phyloP scores from a whole-genome alignment of 2,113 vertebrate genomes.

The Toxotes chatareus region DNA sequence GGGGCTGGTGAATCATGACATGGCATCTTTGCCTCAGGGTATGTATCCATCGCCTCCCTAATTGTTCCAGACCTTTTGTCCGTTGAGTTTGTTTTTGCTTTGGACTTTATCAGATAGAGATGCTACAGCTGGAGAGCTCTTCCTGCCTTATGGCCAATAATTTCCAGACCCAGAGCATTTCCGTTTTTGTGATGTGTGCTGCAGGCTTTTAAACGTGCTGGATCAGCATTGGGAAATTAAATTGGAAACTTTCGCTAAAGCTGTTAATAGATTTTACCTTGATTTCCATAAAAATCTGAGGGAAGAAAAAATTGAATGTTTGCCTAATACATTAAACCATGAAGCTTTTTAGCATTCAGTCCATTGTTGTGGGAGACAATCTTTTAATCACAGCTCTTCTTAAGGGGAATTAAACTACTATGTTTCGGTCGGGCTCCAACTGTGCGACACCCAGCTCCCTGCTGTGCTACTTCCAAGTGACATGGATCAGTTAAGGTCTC shows the following conservation, averaged over 20 bases:
- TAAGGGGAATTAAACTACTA: conserved; percentile 45
- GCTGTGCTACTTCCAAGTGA: conserved; percentile 66
- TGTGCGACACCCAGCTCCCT: conserved; percentile 41
- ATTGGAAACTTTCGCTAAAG: background rate
- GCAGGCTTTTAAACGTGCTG: conserved; percentile 5
- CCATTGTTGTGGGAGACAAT: conserved; percentile 35
- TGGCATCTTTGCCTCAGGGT: background rate
- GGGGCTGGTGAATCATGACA: background rate
- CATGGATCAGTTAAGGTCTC: conserved; percentile 60
- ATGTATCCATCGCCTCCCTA: background rate
- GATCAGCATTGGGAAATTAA: conserved; percentile 12
- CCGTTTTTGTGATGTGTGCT: conserved; percentile 14
- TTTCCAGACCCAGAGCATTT: conserved; percentile 35
- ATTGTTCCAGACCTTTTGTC: conserved; percentile 33
- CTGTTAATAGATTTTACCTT: background rate
- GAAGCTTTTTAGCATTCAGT: background rate
- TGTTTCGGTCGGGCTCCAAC: conserved; percentile 49
- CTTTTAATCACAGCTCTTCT: conserved; percentile 51
- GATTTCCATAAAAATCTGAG: background rate
- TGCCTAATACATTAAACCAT: background rate
- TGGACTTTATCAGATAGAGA: conserved; percentile 52
- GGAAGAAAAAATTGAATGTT: background rate
- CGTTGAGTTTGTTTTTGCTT: conserved; percentile 22
- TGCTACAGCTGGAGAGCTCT: conserved; percentile 24
- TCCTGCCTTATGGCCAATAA: conserved; percentile 11